Evolutionary conservation across 2,113 vertebrate genomes (phyloP).

Genomic region (Chamaetylas fuelleborni): DNA sequence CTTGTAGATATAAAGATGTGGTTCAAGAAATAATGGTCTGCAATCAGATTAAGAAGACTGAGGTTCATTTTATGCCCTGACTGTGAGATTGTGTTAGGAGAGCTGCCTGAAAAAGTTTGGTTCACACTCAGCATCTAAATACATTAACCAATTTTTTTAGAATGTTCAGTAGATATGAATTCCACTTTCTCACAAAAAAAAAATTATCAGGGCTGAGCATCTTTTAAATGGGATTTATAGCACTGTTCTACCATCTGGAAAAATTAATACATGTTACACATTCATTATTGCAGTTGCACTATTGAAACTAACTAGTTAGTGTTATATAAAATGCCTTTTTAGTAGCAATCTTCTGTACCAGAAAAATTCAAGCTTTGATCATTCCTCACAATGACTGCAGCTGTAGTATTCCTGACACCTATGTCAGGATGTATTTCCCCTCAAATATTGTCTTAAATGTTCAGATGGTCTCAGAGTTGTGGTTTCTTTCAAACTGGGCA

Average conservation of each 20-base stretch:
- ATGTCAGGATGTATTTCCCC: not conserved
- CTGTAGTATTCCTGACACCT: not conserved
- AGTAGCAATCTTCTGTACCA: not conserved
- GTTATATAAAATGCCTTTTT: not conserved
- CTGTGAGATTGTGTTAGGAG: not conserved
- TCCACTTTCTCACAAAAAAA: not conserved
- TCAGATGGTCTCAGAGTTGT: not conserved
- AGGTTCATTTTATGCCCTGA: slow-evolving; percentile 8
- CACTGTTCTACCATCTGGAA: not conserved
- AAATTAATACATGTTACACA: not conserved
- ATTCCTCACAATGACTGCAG: not conserved
- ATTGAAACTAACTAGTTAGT: not conserved
- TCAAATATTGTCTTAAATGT: slow-evolving; percentile 1
- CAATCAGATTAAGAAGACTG: not conserved
- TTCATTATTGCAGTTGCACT: not conserved
- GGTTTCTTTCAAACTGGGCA: not conserved
- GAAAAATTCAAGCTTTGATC: not conserved
- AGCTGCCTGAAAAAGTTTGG: slow-evolving; percentile 2
- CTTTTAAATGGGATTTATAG: not conserved
- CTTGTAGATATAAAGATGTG: slow-evolving; percentile 25
- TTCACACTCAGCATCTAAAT: slow-evolving; percentile 15
- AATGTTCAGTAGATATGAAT: not conserved
- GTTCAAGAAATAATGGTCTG: slow-evolving; percentile 40
- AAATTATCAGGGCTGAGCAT: not conserved
- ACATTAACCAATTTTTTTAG: not conserved